Base-by-base conservation (phyloP, 2,888 invertebrate genomes). In the Bellardia pandia region DNA sequence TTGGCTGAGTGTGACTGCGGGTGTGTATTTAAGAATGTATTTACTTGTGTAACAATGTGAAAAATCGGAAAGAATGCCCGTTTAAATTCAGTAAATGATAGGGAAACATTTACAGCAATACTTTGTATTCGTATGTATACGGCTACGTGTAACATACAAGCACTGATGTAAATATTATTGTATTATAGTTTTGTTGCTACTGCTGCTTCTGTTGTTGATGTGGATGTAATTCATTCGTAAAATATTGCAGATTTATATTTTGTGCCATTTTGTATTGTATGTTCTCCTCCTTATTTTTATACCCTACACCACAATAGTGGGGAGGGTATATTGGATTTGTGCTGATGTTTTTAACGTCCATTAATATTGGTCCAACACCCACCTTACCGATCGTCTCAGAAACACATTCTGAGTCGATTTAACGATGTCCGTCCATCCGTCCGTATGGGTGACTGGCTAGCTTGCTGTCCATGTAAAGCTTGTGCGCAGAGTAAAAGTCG, bases 1-100 rank as follows among this genome's bases (percentile, higher is more conserved):
- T 40, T 40, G 42, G 42, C 11, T 58, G 42, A 16, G 33, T 40
- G 40, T 16, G 51, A 37, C 13, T 6, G 45, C 42, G 51, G 16
- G 14, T 3, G 60, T 62, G 30, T 40, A 53, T 14, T 71, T 62
- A 60, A 71, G 62, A 51, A 62, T 71, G 60, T 51, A n/a, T n/a
- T n/a, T n/a, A 68, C 79, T 64, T 79, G 60, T 64, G 71, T 51
- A 62, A 62, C 62, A 79, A 62, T 79, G 53, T 40, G 30, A 51
- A 23, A 78, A 78, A 79, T 69, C 33, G 60, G 13, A 58, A 30
- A 51, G 23, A 69, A 48, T 69, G 23, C 16, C 60, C 51, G 23
- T 62, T 69, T 62, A 71, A 23, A 33, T 71, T 33, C 14, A 40
- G 37, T 48, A 71, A 71, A 62, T 79, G 33, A 71, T 62, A 79